phyloP scores from a whole-genome alignment of 1,140 invertebrate genomes.

The Euwallacea similis region DNA sequence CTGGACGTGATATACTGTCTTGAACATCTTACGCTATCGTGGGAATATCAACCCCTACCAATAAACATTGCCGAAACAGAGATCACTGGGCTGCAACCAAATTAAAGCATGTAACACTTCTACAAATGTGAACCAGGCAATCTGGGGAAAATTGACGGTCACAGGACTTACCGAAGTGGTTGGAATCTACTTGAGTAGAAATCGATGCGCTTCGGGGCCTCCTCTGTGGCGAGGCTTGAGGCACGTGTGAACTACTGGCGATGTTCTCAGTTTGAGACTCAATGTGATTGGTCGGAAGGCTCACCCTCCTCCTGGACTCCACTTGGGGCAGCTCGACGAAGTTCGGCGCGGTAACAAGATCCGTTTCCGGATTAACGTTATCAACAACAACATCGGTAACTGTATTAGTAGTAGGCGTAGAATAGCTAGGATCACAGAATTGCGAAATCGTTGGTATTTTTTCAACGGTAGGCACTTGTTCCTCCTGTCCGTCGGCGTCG shows the following conservation, averaged over 20 bases:
- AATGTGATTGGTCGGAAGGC: constrained; percentile 63
- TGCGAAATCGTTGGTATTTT: constrained; percentile 73
- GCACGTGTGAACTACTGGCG: constrained; percentile 44
- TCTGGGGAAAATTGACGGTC: neutral
- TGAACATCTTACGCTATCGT: too few species aligned
- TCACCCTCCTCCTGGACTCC: constrained; percentile 57
- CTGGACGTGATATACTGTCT: too few species aligned
- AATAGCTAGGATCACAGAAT: constrained; percentile 67
- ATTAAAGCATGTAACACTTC: too few species aligned
- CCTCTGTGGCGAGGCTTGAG: constrained; percentile 61
- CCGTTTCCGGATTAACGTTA: constrained; percentile 55
- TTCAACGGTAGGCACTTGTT: constrained; percentile 61
- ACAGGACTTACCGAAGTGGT: constrained; percentile 71
- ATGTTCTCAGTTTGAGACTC: constrained; percentile 51
- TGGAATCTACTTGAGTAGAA: constrained; percentile 77
- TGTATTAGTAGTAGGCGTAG: constrained; percentile 47
- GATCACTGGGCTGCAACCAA: too few species aligned
- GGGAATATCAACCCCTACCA: too few species aligned
- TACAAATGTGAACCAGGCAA: neutral
- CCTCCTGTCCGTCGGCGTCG: constrained; percentile 29
- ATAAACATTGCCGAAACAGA: too few species aligned
- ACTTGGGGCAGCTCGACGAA: constrained; percentile 10
- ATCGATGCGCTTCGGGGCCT: constrained; percentile 74
- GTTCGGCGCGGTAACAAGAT: constrained; percentile 44
- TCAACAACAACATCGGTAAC: constrained; percentile 54